These are phyloP conservation scores for human DNA, from an alignment of 2,113 vertebrate genomes.

Conservation along the genomic window DNA sequence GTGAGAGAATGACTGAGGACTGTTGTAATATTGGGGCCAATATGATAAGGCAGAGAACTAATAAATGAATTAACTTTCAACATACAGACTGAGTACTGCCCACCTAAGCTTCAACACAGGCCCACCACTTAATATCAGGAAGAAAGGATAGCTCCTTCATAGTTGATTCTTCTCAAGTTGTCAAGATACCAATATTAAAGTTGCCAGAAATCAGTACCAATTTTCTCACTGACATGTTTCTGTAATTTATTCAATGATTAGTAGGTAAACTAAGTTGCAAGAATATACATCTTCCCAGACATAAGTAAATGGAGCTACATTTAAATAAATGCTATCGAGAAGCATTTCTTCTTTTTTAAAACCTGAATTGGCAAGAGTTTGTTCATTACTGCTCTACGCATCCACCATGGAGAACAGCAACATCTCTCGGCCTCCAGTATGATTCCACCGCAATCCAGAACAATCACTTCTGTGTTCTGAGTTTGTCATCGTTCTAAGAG, in stretches of 20 bases:
- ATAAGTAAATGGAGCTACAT: not conserved
- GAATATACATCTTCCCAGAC: not conserved
- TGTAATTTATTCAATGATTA: constrained; percentile 10
- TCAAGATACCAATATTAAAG: not conserved
- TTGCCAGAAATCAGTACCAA: not conserved
- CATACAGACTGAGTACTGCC: not conserved
- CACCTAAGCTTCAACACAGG: not conserved
- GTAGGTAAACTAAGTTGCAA: not conserved
- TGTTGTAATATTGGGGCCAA: not conserved
- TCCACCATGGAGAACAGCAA: not conserved
- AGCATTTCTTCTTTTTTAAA: not conserved
- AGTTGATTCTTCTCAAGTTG: not conserved
- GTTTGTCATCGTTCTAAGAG: not conserved
- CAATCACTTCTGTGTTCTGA: constrained; percentile 8
- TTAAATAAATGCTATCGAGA: constrained; percentile 15
- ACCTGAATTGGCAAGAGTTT: not conserved
- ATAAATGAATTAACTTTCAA: not conserved
- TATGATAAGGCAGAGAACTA: not conserved
- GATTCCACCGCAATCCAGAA: not conserved
- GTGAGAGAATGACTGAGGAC: not conserved
- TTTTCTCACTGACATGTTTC: not conserved
- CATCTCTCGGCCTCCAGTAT: not conserved
- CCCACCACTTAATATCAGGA: not conserved
- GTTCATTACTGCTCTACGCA: not conserved
- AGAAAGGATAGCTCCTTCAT: not conserved